Percentiles rank a stretch among this genome's conserved stretches.
Conservation (phyloP, 2,888 invertebrate genomes). For the Lepidonotus clava region DNA sequence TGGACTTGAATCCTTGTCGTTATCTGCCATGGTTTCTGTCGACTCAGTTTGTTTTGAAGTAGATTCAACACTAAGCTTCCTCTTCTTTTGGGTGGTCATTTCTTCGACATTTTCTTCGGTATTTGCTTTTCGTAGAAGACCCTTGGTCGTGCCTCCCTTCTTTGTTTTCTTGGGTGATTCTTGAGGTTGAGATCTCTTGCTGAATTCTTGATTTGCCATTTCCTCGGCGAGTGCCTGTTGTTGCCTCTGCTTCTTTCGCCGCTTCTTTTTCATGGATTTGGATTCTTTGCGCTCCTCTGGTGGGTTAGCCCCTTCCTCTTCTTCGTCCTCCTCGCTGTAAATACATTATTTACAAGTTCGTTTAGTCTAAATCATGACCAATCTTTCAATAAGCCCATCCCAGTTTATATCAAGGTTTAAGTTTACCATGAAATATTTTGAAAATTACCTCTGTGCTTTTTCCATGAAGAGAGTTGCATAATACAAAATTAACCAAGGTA, state of each 20-base stretch:
- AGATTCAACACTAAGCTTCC: conserved; percentile 62
- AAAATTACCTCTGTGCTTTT: no score
- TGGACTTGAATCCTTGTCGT: neutral
- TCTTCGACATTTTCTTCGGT: no score
- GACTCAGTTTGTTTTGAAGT: no score
- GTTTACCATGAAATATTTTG: no score
- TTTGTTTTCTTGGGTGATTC: neutral
- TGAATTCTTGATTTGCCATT: neutral
- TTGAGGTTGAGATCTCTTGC: neutral
- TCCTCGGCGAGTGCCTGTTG: neutral
- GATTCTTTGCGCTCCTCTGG: neutral
- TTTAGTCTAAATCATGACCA: no score
- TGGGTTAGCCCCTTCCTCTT: conserved; percentile 4
- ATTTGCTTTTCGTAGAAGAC: neutral
- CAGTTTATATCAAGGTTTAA: no score
- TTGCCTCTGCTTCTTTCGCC: neutral
- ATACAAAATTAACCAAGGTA: no score
- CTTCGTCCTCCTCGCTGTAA: no score
- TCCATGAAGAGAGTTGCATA: no score
- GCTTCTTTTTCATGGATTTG: conserved; percentile 28
- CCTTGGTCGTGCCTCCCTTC: neutral
- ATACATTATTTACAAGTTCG: no score
- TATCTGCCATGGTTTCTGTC: neutral
- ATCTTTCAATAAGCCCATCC: no score
- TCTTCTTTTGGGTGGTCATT: conserved; percentile 15